A percentile compares a stretch with the other conserved stretches of the same genome.
phyloP scores from a whole-genome alignment of 2,113 vertebrate genomes.

The Tragelaphus scriptus region DNA sequence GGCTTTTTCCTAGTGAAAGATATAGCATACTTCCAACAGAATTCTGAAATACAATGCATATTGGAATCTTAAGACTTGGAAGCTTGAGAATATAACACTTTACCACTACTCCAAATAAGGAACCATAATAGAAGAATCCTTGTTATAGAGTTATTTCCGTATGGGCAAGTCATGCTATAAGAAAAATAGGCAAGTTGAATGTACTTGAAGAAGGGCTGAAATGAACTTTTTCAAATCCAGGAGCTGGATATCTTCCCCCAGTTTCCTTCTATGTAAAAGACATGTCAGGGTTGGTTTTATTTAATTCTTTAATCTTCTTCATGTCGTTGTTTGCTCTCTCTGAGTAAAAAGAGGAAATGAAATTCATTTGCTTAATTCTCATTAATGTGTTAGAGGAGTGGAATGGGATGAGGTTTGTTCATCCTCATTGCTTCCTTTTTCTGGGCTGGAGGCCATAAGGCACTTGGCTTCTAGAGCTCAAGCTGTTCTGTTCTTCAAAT shows the following conservation, averaged over 20 bases:
- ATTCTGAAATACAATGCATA: neutral
- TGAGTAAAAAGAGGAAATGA: conserved; percentile 22
- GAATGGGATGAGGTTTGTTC: conserved; percentile 45
- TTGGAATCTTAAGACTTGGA: neutral
- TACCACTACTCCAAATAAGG: neutral
- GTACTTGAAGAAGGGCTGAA: neutral
- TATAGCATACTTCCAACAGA: neutral
- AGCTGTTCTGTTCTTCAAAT: conserved; percentile 64
- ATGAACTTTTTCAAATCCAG: neutral
- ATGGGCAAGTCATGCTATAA: neutral
- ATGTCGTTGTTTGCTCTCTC: conserved; percentile 7
- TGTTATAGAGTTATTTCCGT: neutral
- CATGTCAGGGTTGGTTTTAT: conserved; percentile 13
- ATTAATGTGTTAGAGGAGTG: conserved; percentile 32
- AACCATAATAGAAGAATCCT: neutral
- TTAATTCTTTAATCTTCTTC: conserved; percentile 58
- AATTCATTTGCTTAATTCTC: conserved; percentile 42
- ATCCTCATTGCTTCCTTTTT: conserved; percentile 60
- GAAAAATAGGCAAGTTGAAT: neutral
- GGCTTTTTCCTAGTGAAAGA: neutral
- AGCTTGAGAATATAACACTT: neutral
- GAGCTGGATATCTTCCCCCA: neutral
- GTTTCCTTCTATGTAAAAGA: conserved; percentile 18
- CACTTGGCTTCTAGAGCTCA: conserved; percentile 70
- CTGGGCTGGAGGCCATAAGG: conserved; percentile 70